These are phyloP conservation scores for Drosophila burlai DNA, from an alignment of 1,140 invertebrate species.

Conservation along the genomic window DNA sequence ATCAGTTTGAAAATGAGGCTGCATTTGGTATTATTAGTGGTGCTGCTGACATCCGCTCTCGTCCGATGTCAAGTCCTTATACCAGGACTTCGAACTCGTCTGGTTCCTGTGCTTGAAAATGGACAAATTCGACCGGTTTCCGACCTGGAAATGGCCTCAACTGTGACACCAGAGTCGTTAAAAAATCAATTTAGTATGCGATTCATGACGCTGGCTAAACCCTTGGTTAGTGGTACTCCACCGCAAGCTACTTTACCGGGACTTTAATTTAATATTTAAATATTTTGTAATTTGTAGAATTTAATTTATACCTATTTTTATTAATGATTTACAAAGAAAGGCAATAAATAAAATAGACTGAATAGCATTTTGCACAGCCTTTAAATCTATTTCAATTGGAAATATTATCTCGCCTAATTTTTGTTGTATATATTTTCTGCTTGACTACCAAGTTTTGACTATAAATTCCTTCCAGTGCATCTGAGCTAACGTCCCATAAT, in stretches of 20 bases:
- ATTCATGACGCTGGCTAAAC: neutral
- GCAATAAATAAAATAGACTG: neutral
- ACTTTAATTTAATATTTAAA: neutral
- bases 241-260: slow-evolving; percentile 5
- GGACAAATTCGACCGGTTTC: slow-evolving; percentile 8
- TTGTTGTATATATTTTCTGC: neutral
- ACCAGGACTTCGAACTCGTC: slow-evolving; percentile 3
- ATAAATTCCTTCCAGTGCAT: slow-evolving; percentile 11
- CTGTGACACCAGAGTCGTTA: neutral
- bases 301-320: neutral
- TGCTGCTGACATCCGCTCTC: neutral
- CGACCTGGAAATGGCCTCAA: neutral
- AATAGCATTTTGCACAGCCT: fast-evolving
- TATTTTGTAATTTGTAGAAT: neutral
- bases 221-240: neutral
- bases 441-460: neutral
- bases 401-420: neutral
- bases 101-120: slow-evolving; percentile 7
- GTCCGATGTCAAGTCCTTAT: neutral
- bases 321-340: neutral
- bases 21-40: slow-evolving; percentile 5
- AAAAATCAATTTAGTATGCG: slow-evolving; percentile 7
- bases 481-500: slow-evolving; percentile 52
- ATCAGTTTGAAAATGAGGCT: slow-evolving; percentile 2
- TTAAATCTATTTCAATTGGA: neutral